phyloP scores from a whole-genome alignment of 2,113 vertebrate species.

The Heterotilapia buettikoferi region DNA sequence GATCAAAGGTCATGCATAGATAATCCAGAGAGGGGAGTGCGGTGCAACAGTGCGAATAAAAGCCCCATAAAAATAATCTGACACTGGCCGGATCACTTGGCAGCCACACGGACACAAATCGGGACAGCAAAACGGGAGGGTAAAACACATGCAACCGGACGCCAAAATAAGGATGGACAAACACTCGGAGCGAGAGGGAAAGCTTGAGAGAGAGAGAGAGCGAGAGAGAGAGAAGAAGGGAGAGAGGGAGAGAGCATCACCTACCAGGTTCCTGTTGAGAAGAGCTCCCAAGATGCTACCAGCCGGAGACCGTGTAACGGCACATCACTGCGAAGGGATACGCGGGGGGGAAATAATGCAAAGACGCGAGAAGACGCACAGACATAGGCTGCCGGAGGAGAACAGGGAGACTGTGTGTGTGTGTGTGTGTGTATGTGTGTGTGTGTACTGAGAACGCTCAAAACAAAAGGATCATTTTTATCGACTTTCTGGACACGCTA shows the following conservation, averaged over 20 bases:
- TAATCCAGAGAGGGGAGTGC: constrained; percentile 77
- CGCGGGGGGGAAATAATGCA: constrained; percentile 41
- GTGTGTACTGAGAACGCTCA: constrained; percentile 43
- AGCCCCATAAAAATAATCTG: constrained; percentile 77
- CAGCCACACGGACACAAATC: neutral
- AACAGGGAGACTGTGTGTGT: constrained; percentile 27
- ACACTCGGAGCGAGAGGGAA: neutral
- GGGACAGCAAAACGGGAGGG: constrained; percentile 3
- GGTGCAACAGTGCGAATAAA: constrained; percentile 71
- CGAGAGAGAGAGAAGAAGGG: neutral
- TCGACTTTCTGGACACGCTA: constrained; percentile 49
- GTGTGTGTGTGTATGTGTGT: neutral
- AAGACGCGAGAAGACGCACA: constrained; percentile 46
- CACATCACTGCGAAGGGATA: constrained; percentile 77
- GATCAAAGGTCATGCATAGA: constrained; percentile 92
- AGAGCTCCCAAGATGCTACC: constrained; percentile 84
- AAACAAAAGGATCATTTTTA: constrained; percentile 72
- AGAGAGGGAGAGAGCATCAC: constrained; percentile 67
- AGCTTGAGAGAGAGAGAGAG: neutral
- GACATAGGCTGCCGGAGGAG: constrained; percentile 37
- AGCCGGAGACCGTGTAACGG: constrained; percentile 83
- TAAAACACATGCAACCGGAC: constrained; percentile 39
- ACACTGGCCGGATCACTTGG: constrained; percentile 52
- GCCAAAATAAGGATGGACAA: constrained; percentile 38
- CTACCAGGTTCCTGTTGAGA: constrained; percentile 89